Conservation (phyloP, 1,140 invertebrate genomes). For the Hypsibius dujardini region DNA sequence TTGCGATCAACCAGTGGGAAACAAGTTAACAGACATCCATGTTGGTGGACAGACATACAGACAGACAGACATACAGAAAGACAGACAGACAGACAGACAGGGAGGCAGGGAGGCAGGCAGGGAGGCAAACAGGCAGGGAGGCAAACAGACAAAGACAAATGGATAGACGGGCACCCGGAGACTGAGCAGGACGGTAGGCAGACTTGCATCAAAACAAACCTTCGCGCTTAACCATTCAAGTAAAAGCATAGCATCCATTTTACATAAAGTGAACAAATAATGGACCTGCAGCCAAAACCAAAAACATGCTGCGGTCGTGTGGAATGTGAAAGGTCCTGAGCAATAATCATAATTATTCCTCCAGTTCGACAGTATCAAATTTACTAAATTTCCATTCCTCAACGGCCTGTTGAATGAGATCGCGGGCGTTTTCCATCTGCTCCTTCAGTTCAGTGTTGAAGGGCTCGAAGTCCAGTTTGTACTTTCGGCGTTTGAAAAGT, state of each 20-base stretch:
- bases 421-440: constrained; percentile 12
- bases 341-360: neutral
- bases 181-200: neutral
- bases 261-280: neutral
- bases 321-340: no score
- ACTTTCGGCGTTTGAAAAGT: constrained; percentile 8
- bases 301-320: no score
- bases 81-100: no score
- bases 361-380: neutral
- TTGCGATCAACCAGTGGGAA: no score
- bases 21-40: no score
- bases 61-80: no score
- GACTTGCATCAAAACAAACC: neutral
- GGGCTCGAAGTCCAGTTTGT: constrained; percentile 10
- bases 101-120: no score
- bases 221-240: neutral
- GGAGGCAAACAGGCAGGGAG: no score
- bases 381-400: constrained; percentile 9
- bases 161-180: no score
- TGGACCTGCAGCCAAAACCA: no score
- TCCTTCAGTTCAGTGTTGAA: constrained; percentile 5
- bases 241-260: neutral
- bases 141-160: no score
- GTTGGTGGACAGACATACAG: no score
- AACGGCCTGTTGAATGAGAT: neutral